Evolutionary conservation across 2,113 vertebrate genomes (phyloP).

Genomic region (Charadrius vociferus): DNA sequence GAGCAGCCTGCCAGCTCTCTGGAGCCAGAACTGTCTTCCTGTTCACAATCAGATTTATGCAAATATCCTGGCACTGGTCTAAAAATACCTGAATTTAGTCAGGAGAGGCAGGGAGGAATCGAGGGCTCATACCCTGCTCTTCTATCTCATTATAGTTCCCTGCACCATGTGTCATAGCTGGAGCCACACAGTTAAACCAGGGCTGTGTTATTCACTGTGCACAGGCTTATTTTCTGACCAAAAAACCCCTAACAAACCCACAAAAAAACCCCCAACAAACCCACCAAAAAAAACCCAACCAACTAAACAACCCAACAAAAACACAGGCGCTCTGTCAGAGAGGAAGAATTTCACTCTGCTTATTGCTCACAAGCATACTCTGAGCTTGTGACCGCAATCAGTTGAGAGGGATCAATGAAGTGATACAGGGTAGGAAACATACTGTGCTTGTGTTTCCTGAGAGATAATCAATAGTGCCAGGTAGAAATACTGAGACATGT

Average conservation of each 20-base stretch:
- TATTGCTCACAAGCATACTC: neutral
- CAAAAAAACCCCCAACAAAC: neutral
- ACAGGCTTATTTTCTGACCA: neutral
- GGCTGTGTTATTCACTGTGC: neutral
- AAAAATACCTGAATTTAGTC: slow-evolving; percentile 31
- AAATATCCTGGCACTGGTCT: neutral
- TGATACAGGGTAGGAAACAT: neutral
- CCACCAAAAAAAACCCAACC: too few relatives aligned
- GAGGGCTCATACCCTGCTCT: neutral
- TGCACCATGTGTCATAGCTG: neutral
- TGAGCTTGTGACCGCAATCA: neutral
- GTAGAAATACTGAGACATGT: neutral
- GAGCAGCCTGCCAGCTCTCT: neutral
- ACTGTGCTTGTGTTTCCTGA: neutral
- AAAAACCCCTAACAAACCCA: neutral
- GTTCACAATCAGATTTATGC: slow-evolving; percentile 14
- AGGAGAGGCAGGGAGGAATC: neutral
- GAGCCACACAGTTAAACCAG: neutral
- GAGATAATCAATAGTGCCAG: neutral
- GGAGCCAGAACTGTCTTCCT: slow-evolving; percentile 6
- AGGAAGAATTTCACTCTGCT: neutral
- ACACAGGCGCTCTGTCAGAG: neutral
- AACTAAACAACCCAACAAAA: neutral
- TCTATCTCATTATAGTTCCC: neutral
- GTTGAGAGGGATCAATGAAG: neutral